A percentile compares a stretch with the other conserved stretches of the same genome.
Evolutionary conservation across 2,888 invertebrate species (phyloP).

Genomic region (Dinocampus coccinellae): DNA sequence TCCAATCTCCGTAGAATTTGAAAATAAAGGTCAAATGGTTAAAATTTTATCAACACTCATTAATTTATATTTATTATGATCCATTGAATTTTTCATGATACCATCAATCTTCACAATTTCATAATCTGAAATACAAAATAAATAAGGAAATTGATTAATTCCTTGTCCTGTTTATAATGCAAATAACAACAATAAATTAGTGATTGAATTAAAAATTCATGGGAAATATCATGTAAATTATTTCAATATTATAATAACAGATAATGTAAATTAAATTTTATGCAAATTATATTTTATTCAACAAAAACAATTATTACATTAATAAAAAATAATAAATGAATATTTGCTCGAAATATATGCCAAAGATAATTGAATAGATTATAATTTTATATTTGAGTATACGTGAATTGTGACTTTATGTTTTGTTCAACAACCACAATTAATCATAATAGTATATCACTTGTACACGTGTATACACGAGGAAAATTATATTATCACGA

Average conservation of each 20-base stretch:
- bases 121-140: neutral
- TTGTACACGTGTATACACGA: neutral
- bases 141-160: neutral
- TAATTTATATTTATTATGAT: neutral
- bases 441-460: constrained; percentile 19
- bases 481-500: neutral
- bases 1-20: too few species aligned
- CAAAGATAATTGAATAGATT: constrained; percentile 9
- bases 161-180: neutral
- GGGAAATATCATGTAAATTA: too few species aligned
- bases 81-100: neutral
- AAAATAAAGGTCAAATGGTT: too few species aligned
- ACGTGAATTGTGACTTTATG: neutral
- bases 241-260: too few species aligned
- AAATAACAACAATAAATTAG: too few species aligned
- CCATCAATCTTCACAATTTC: neutral
- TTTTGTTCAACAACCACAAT: constrained; percentile 3
- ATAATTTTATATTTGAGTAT: neutral
- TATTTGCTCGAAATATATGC: neutral
- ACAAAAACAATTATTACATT: too few species aligned
- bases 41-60: neutral
- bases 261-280: too few species aligned
- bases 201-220: too few species aligned
- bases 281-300: too few species aligned
- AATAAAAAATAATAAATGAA: neutral